Base-by-base conservation (phyloP, 2,113 vertebrate species). In the Cercocebus atys region DNA sequence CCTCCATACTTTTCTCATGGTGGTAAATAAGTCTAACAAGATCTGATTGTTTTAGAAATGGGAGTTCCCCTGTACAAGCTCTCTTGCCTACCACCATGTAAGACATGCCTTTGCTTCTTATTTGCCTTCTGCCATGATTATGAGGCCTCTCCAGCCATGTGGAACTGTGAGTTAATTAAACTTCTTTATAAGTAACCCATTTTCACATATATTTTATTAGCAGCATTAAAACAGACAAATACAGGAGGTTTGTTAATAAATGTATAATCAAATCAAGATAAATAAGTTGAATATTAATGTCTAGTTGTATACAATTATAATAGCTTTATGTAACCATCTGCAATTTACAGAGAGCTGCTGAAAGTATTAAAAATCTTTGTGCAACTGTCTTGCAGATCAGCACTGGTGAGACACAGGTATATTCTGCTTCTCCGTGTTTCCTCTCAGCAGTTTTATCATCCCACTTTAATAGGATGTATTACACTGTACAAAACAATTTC, bases 351-450 rank as follows among this genome's bases (percentile, higher is more conserved):
- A 89, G 27, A 76, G 1, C 3, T 76, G 9, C 12, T 79, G 20
- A 66, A 80, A 12, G 2, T 20, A 78, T 64, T 61, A 35, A 76
- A 81, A 30, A 17, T 47, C 1, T 70, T 52, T 95, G 52, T 47
- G 17, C 0, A n/a, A 20, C 0, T 10, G 7, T 43, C 12, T 72
- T 20, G 1, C 30, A 52, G 6, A 3, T 2, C 13, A 27, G 0
- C 75, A 13, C 8, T 81, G 11, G 18, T 38, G 18, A 81, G 85
- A 88, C 10, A 43, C 13, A 68, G 4, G 3, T 43, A 9, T 2
- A 79, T 73, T 83, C 55, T 59, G 9, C 1, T 92, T 75, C 23
- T 91, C 9, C 5, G 32, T 25, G 12, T 61, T 97, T 85, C 66
- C 18, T 79, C 16, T 92, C 88, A 81, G 18, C n/a, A 52, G 45